Base-by-base conservation (phyloP, 2,888 invertebrate genomes). In the Notodonta dromedarius region DNA sequence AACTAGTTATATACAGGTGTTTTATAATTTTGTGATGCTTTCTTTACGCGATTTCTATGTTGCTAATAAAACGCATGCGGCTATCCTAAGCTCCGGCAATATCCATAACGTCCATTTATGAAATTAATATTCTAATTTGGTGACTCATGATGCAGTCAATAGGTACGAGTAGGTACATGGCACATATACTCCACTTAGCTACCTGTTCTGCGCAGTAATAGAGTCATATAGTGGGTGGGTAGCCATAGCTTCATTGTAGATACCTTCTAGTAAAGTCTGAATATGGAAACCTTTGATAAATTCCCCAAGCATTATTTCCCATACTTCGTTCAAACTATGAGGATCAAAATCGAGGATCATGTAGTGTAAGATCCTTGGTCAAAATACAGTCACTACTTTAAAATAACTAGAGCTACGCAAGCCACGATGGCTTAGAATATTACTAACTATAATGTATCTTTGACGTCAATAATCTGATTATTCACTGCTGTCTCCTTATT, bases 61-160 rank as follows among this genome's bases (percentile, higher is more conserved):
- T 11, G 12, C n/a, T n/a, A 13, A n/a, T n/a, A 24, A 52, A 52
- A 11, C 14, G 52, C 24, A 8, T 32, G 52, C 24, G 52, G 6
- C 52, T 52, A 12, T n/a, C n/a, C 52, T 52, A 35, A 7, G 7
- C 35, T 35, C 7, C 7, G 35, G 35, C 35, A 35, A 35, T 52
- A 4, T 11, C 14, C 35, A 4, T 59, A 46, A 56, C 16, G 24
- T n/a, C 13, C 40, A n/a, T 61, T 65, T 57, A 66, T 71, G 40
- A 68, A 76, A 80, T 80, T 73, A 77, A 74, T 83, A 84, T 84
- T 77, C 77, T 76, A 77, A 75, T 76, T 75, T 61, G 32, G 59
- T 84, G 83, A 85, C 35, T 74, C 74, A 74, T 39, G 54, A 56
- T 54, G 32, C 39, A 51, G 62, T 80, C 77, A 79, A 62, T 59